These are phyloP conservation scores for Eumeta japonica DNA, from an alignment of 1,140 invertebrate genomes.

Conservation along the genomic window DNA sequence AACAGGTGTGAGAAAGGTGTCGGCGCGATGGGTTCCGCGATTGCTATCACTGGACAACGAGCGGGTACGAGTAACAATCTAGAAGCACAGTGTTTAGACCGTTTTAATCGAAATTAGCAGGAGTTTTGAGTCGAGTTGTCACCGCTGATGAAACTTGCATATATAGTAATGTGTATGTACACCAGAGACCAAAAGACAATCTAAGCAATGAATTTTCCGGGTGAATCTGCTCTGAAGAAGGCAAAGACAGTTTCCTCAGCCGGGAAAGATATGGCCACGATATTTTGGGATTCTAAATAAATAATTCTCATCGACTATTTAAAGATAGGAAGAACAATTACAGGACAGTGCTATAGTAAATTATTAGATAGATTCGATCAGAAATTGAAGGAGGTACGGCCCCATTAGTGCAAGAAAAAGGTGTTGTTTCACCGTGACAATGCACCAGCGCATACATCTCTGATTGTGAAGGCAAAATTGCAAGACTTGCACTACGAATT, in stretches of 20 bases:
- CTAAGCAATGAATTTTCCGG: slow-evolving; percentile 20
- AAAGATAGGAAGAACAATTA: slow-evolving; percentile 19
- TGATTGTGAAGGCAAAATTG: slow-evolving; percentile 24
- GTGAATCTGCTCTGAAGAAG: slow-evolving; percentile 19
- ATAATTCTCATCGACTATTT: slow-evolving; percentile 16
- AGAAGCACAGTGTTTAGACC: no score
- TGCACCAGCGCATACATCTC: slow-evolving; percentile 26
- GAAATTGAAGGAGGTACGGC: slow-evolving; percentile 12
- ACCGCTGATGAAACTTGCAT: no score
- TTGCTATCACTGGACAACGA: no score
- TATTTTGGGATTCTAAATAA: slow-evolving; percentile 12
- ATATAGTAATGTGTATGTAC: no score
- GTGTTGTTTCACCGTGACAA: slow-evolving; percentile 40
- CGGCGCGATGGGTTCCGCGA: no score
- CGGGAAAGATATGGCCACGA: slow-evolving; percentile 11
- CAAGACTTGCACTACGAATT: slow-evolving; percentile 38
- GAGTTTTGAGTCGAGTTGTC: no score
- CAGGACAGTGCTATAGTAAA: slow-evolving; percentile 17
- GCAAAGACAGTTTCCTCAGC: slow-evolving; percentile 17
- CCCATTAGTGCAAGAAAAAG: slow-evolving; percentile 26
- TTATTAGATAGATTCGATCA: slow-evolving; percentile 11
- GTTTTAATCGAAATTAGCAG: no score
- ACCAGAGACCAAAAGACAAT: slow-evolving; percentile 21
- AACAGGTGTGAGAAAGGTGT: no score
- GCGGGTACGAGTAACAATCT: no score